Evolutionary conservation across 2,113 vertebrate species (phyloP), one percentile per base, ranked within the genome.

Genomic region (Siniperca knerii): DNA sequence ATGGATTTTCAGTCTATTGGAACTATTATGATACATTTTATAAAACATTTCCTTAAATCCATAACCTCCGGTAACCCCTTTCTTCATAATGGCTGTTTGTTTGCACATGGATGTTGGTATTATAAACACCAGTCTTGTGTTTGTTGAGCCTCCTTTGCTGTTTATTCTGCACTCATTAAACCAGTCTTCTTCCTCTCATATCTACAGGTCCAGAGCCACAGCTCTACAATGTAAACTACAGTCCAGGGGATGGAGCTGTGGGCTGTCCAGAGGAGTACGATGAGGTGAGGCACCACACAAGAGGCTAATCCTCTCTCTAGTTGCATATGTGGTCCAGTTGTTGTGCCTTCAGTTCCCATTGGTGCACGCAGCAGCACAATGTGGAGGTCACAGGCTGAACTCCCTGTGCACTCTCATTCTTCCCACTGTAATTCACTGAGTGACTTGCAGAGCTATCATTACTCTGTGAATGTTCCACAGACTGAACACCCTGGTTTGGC

Each of bases 231-330:
- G 94, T 96, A 69, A 93, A 94, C 85, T 96, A 97, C 72, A 93
- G 94, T 88, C 96, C 94, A 0, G 96, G 96, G 2, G 97, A 97
- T 69, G 96, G 97, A 77, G 90, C 95, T 15, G 93, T 95, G 0
- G 87, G 96, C 88, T 98, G 97, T 84, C 93, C 96, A 0, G 98
- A 98, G 89, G 98, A 98, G 78, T 98, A 98, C 8, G 97, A 99
- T 40, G 97, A 99, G 97, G 98, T 96, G 94, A 97, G 97, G 93
- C 77, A 1, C 74, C 37, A 11, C 62, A 73, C 68, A 57, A 29
- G 68, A 68, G 29, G 21, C 58, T 73, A 52, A 60, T 4, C 52
- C 35, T 57, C 35, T 25, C 23, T 79, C 18, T 52, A 20, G 50
- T 61, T 75, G 66, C 74, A 67, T 54, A 57, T 73, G 70, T n/a